Evolutionary conservation across 2,113 vertebrate genomes (phyloP).

Genomic region (Alces alces): DNA sequence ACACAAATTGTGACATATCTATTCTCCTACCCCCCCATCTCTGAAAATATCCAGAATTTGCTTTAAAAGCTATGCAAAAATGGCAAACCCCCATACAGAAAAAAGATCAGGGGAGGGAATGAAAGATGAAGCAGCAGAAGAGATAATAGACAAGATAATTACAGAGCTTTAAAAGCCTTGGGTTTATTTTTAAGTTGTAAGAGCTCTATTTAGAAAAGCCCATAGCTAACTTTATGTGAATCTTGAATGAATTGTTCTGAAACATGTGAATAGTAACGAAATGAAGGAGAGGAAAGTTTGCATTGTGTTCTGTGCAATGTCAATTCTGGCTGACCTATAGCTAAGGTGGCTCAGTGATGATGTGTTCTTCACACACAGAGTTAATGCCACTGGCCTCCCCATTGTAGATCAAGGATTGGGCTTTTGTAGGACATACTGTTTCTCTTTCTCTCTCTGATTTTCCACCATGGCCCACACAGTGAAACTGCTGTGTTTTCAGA

Average conservation of each 20-base stretch:
- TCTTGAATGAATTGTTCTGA: constrained; percentile 77
- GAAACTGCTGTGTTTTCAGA: not conserved
- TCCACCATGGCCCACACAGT: not conserved
- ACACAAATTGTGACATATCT: constrained; percentile 67
- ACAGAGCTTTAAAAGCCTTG: constrained; percentile 77
- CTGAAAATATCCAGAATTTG: constrained; percentile 68
- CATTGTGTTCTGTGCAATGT: constrained; percentile 1
- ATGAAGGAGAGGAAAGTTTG: constrained; percentile 49
- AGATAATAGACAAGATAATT: constrained; percentile 85
- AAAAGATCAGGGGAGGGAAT: constrained; percentile 75
- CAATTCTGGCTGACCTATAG: not conserved
- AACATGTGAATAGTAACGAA: constrained; percentile 62
- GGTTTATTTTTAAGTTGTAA: constrained; percentile 83
- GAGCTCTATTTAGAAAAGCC: constrained; percentile 81
- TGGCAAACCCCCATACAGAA: constrained; percentile 62
- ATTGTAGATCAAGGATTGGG: not conserved
- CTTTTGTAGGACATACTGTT: not conserved
- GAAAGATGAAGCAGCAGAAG: constrained; percentile 79
- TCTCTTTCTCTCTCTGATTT: not conserved
- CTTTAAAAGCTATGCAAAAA: constrained; percentile 67
- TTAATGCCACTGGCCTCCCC: not conserved
- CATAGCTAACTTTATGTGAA: constrained; percentile 77
- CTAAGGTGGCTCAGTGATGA: not conserved
- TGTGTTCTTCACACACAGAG: not conserved
- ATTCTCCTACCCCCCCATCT: constrained; percentile 47